Percentiles rank a stretch among this genome's conserved stretches.
phyloP scores from a whole-genome alignment of 2,888 invertebrate species.

The Erannis defoliaria region DNA sequence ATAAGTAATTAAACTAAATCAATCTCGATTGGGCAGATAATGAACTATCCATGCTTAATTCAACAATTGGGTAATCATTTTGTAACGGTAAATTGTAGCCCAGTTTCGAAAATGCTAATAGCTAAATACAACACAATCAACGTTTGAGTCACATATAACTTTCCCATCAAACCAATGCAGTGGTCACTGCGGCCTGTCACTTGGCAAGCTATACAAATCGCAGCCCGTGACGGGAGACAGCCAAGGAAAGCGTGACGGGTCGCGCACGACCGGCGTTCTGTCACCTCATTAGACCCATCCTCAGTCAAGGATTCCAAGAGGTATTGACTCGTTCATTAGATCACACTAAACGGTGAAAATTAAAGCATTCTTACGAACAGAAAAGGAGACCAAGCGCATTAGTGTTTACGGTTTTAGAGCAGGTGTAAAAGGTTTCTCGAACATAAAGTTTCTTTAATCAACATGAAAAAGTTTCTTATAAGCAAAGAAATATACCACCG shows the following conservation, averaged over 20 bases:
- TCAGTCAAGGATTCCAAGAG: constrained; percentile 40
- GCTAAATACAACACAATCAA: no score
- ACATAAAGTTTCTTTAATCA: background rate
- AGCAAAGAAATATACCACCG: background rate
- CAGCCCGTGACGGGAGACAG: constrained; percentile 57
- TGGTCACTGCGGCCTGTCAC: constrained; percentile 1
- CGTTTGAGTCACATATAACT: no score
- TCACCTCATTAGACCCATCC: constrained; percentile 61
- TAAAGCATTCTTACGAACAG: constrained; percentile 2
- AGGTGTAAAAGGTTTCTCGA: no score
- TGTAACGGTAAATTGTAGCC: no score
- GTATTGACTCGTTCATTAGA: constrained; percentile 25
- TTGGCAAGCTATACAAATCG: constrained; percentile 46
- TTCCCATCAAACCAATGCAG: constrained; percentile 37
- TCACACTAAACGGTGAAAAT: constrained; percentile 6
- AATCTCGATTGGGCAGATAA: no score
- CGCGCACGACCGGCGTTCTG: constrained; percentile 56
- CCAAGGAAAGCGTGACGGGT: constrained; percentile 65
- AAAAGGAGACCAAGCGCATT: background rate
- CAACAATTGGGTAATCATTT: no score
- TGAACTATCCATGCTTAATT: no score
- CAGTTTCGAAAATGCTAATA: no score
- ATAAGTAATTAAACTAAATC: no score
- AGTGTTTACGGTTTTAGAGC: background rate
- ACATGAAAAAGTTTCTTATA: background rate